Evolutionary conservation across 2,113 vertebrate species (phyloP).

Genomic region (Mastomys natalensis): DNA sequence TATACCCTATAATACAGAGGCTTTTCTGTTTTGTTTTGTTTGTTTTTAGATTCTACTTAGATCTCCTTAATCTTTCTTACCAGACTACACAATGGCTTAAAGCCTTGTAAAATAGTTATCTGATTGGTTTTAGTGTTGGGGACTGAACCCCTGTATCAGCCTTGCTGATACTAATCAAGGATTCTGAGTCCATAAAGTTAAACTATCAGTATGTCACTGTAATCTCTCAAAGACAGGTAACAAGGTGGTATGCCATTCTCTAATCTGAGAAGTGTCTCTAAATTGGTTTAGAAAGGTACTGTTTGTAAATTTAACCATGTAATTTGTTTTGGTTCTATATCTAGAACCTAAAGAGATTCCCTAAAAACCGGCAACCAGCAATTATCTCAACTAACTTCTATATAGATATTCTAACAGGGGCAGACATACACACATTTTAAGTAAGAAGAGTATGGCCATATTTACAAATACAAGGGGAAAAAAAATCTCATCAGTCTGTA

Average conservation of each 20-base stretch:
- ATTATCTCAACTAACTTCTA: constrained; percentile 16
- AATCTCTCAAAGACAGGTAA: constrained; percentile 60
- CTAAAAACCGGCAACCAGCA: constrained; percentile 11
- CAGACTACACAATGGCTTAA: constrained; percentile 30
- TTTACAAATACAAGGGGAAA: constrained; percentile 25
- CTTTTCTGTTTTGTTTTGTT: background rate
- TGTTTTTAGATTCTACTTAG: constrained; percentile 12
- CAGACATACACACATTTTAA: constrained; percentile 45
- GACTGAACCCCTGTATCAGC: no score
- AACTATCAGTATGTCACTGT: constrained; percentile 24
- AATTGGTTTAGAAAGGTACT: constrained; percentile 55
- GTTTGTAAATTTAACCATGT: constrained; percentile 31
- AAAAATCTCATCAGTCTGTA: constrained; percentile 36
- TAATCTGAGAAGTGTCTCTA: constrained; percentile 43
- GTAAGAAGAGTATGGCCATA: constrained; percentile 30
- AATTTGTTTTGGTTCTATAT: constrained; percentile 30
- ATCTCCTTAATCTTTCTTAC: constrained; percentile 22
- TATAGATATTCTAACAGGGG: background rate
- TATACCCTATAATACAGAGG: constrained; percentile 2
- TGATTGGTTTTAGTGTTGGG: background rate
- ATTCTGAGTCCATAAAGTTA: constrained; percentile 10
- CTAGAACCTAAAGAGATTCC: constrained; percentile 28
- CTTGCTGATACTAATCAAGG: background rate
- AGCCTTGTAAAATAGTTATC: constrained; percentile 53
- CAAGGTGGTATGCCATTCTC: constrained; percentile 14